A percentile compares a stretch with the other conserved stretches of the same genome.
phyloP scores from a whole-genome alignment of 35 echinoderm and acorn worm species.

The Amphiura filiformis region DNA sequence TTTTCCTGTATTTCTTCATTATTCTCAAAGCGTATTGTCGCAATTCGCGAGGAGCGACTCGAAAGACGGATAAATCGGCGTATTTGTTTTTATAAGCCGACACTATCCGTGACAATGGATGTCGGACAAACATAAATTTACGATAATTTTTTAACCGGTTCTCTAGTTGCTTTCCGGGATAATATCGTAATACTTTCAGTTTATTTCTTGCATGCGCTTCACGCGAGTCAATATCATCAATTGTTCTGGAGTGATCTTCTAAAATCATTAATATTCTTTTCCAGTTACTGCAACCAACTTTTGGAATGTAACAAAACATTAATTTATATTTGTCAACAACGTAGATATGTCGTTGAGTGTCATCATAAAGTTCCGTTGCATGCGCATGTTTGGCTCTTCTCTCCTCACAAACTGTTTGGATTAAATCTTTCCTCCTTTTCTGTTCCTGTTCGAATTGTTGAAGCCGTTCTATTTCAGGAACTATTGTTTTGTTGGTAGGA shows the following conservation, averaged over 20 bases:
- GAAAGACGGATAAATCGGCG: slow-evolving; percentile 34
- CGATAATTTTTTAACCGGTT: slow-evolving; percentile 53
- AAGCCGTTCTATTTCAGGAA: no score
- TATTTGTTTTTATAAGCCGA: slow-evolving; percentile 80
- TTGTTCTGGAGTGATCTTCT: slow-evolving; percentile 32
- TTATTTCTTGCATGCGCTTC: slow-evolving; percentile 60
- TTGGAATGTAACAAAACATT: slow-evolving; percentile 6
- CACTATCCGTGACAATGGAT: slow-evolving; percentile 64
- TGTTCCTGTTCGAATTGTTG: background rate
- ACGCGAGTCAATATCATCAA: slow-evolving; percentile 38
- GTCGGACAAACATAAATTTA: slow-evolving; percentile 73
- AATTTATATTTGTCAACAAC: background rate
- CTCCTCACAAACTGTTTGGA: background rate
- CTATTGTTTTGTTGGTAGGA: no score
- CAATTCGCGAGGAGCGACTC: slow-evolving; percentile 25
- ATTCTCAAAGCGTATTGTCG: slow-evolving; percentile 39
- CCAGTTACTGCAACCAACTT: slow-evolving; percentile 87
- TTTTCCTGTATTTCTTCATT: slow-evolving; percentile 64
- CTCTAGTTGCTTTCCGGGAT: slow-evolving; percentile 9
- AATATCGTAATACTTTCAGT: slow-evolving; percentile 23
- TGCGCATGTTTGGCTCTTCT: background rate
- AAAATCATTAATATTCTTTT: slow-evolving; percentile 72
- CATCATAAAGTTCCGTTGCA: background rate
- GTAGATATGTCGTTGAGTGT: background rate
- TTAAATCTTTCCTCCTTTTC: background rate